Conservation (phyloP, 2,888 invertebrate species). For the Chromoteleia sp. region DNA sequence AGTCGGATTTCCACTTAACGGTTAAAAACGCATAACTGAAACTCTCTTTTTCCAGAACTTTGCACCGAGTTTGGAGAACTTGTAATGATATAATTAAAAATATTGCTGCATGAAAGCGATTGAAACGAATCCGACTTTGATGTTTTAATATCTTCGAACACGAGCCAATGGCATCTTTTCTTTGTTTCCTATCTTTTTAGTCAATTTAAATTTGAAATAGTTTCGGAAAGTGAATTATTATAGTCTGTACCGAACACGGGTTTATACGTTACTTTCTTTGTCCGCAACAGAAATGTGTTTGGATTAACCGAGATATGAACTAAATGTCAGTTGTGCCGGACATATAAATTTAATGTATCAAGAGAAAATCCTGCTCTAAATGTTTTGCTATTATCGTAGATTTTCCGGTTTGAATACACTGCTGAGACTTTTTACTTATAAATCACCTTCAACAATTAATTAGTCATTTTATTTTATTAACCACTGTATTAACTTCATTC, state of each 20-base stretch:
- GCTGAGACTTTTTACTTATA: no score
- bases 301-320: conserved; percentile 17
- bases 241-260: background rate
- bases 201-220: background rate
- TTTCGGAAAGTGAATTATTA: background rate
- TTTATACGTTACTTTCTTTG: conserved; percentile 1
- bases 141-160: background rate
- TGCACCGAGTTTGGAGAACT: background rate
- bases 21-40: background rate
- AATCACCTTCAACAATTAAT: no score
- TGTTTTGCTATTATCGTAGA: conserved; percentile 5
- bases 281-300: conserved; percentile 1
- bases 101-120: background rate
- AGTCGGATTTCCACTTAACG: no score
- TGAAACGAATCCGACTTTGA: background rate
- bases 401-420: no score
- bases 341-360: conserved; percentile 5
- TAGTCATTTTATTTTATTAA: no score
- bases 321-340: conserved; percentile 11
- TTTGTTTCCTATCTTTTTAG: background rate
- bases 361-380: background rate
- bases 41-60: background rate
- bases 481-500: no score
- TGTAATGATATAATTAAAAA: background rate
- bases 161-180: background rate